A percentile compares a stretch with the other conserved stretches of the same genome.
Conservation (phyloP, 2,888 invertebrate genomes). For the Patella caerulea region DNA sequence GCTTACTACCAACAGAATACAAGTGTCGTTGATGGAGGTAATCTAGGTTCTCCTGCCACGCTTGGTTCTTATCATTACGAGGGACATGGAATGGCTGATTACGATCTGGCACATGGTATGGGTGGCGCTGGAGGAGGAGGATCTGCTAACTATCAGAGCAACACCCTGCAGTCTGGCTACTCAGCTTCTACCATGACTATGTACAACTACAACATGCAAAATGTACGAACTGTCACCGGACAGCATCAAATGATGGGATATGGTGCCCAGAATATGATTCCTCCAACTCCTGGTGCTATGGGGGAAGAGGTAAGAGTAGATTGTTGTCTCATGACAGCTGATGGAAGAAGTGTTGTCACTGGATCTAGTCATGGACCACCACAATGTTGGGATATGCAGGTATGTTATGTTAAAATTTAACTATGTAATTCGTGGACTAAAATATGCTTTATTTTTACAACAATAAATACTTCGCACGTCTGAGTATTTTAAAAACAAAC, state of each 20-base stretch:
- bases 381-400: conserved; percentile 72
- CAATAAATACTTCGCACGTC: too few relatives aligned
- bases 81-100: conserved; percentile 35
- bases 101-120: conserved; percentile 40
- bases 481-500: too few relatives aligned
- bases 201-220: conserved; percentile 46
- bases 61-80: conserved; percentile 39
- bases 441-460: too few relatives aligned
- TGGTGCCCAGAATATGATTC: conserved; percentile 19
- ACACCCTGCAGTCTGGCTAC: neutral
- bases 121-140: conserved; percentile 26
- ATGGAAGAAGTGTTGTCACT: conserved; percentile 69
- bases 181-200: conserved; percentile 18
- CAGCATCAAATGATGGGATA: conserved; percentile 55
- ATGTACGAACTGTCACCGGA: conserved; percentile 52
- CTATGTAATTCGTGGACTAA: too few relatives aligned
- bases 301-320: conserved; percentile 70
- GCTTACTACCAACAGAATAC: conserved; percentile 52
- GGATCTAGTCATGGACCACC: conserved; percentile 71
- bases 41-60: conserved; percentile 25
- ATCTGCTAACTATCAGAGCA: conserved; percentile 11
- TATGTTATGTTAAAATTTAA: conserved; percentile 28
- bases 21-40: conserved; percentile 20
- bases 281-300: conserved; percentile 60
- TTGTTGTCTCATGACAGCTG: conserved; percentile 67